These are phyloP conservation scores for Anodontia alba DNA, from an alignment of 2,888 invertebrate species.

Conservation along the genomic window DNA sequence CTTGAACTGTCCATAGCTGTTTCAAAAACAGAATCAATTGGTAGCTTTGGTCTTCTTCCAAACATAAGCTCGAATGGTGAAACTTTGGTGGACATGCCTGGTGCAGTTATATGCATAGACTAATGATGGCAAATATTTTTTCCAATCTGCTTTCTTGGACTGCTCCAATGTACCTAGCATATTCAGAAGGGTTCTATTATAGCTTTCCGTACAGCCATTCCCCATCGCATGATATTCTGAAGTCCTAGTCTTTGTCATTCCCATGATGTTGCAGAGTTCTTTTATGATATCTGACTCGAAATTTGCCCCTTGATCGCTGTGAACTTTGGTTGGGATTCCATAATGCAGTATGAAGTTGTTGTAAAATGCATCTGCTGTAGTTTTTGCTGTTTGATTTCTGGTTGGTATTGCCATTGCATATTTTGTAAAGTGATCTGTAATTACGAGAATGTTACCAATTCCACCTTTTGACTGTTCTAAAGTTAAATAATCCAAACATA, in stretches of 20 bases:
- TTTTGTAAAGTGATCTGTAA: slow-evolving; percentile 33
- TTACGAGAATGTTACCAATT: slow-evolving; percentile 14
- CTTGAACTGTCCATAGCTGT: background rate
- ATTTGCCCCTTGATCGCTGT: slow-evolving; percentile 27
- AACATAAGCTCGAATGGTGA: too few relatives aligned
- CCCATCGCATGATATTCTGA: slow-evolving; percentile 11
- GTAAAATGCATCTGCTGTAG: slow-evolving; percentile 41
- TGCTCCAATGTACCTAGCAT: slow-evolving; percentile 23
- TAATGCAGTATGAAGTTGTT: slow-evolving; percentile 35
- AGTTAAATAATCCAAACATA: slow-evolving; percentile 21
- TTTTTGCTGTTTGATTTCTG: slow-evolving; percentile 39
- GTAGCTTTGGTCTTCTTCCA: too few relatives aligned
- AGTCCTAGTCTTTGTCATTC: slow-evolving; percentile 26
- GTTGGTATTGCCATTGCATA: slow-evolving; percentile 34
- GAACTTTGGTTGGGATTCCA: slow-evolving; percentile 31
- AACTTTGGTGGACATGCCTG: slow-evolving; percentile 24
- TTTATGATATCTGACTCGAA: slow-evolving; percentile 27
- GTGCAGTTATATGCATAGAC: slow-evolving; percentile 37
- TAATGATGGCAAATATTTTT: slow-evolving; percentile 15
- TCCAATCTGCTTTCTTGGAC: slow-evolving; percentile 26
- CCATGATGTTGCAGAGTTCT: slow-evolving; percentile 22
- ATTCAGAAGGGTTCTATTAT: slow-evolving; percentile 25
- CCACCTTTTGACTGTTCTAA: slow-evolving; percentile 13
- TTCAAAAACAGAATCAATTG: background rate
- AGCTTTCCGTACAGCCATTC: slow-evolving; percentile 23